Evolutionary conservation across 2,797 vertebrate genomes (phyloP).

Genomic region (Halcyon chelicuti): DNA sequence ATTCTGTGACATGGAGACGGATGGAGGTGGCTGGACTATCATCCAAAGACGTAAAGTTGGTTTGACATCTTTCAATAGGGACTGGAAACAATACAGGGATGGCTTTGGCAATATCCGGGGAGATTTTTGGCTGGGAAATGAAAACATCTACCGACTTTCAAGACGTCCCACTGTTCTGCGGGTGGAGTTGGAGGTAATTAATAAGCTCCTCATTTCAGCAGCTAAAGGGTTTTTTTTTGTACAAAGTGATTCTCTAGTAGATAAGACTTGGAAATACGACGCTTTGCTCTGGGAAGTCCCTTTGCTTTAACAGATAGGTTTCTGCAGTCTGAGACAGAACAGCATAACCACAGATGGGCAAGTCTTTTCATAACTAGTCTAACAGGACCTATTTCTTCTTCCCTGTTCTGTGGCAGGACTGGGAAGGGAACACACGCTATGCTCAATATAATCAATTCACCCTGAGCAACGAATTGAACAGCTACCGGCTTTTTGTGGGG

Average conservation of each 20-base stretch:
- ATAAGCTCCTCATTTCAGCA: neutral
- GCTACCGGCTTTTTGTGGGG: conserved; percentile 92
- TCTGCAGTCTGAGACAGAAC: neutral
- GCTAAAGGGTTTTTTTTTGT: neutral
- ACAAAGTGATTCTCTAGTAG: neutral
- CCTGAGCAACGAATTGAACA: conserved; percentile 90
- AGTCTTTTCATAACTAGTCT: neutral
- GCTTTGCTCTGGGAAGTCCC: neutral
- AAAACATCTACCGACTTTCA: conserved; percentile 92
- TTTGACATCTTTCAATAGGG: conserved; percentile 90
- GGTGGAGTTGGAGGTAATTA: conserved; percentile 91
- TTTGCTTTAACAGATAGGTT: neutral
- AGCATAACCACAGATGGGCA: fast-evolving
- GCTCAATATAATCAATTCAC: conserved; percentile 91
- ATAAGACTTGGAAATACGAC: neutral
- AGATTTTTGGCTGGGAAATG: conserved; percentile 98
- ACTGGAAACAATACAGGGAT: conserved; percentile 94
- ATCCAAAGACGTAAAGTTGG: conserved; percentile 96
- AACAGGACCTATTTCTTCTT: neutral
- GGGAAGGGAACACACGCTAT: conserved; percentile 87
- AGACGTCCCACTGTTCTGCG: conserved; percentile 89
- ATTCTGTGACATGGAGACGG: conserved; percentile 95
- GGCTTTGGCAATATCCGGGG: conserved; percentile 94
- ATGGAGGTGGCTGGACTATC: conserved; percentile 94
- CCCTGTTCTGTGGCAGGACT: conserved; percentile 83